Evolutionary conservation across 2,113 vertebrate genomes (phyloP).

Genomic region (Pedetes capensis): DNA sequence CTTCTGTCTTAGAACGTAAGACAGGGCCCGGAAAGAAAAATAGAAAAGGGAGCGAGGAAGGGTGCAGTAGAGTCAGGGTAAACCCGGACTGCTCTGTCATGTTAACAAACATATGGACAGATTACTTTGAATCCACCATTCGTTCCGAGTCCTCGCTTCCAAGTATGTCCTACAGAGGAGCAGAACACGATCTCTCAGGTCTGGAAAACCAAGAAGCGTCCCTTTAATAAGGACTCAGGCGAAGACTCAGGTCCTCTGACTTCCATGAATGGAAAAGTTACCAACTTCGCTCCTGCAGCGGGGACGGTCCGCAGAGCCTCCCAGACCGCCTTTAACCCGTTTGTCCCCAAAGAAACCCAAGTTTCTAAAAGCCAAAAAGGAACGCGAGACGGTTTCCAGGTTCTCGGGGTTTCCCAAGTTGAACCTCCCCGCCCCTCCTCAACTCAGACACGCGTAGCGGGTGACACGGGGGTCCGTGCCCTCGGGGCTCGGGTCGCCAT

Average conservation of each 20-base stretch:
- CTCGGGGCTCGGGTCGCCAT: constrained; percentile 42
- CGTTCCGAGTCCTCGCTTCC: too few relatives aligned
- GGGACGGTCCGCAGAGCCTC: background rate
- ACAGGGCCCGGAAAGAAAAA: background rate
- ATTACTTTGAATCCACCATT: background rate
- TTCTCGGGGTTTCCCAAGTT: background rate
- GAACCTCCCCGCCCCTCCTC: background rate
- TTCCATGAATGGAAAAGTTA: constrained; percentile 74
- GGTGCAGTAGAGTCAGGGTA: background rate
- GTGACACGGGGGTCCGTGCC: background rate
- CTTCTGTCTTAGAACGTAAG: background rate
- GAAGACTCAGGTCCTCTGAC: background rate
- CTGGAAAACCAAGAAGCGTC: background rate
- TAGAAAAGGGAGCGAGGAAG: background rate
- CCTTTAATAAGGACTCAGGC: background rate
- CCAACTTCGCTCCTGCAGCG: constrained; percentile 33
- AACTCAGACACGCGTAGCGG: background rate
- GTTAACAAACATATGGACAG: background rate
- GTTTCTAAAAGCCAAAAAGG: background rate
- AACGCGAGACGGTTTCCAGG: background rate
- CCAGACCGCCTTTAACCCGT: background rate
- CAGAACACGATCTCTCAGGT: background rate
- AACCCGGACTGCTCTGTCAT: background rate
- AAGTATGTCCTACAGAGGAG: too few relatives aligned
- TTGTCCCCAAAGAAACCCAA: background rate